These are phyloP conservation scores for Ceyx cyanopectus DNA, from an alignment of 2,113 vertebrate genomes.

Conservation along the genomic window DNA sequence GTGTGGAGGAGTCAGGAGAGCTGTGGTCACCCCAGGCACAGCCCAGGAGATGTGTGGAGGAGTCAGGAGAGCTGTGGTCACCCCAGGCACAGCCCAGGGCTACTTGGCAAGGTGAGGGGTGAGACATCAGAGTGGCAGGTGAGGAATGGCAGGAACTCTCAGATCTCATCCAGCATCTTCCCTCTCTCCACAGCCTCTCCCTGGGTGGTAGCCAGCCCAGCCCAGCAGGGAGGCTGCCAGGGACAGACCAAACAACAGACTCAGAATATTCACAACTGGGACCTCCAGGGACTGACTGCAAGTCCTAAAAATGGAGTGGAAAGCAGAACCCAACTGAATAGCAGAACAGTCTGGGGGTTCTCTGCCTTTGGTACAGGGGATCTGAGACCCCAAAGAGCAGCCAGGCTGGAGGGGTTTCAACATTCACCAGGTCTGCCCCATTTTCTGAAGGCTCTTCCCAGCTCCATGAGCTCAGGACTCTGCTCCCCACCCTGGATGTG, in stretches of 20 bases:
- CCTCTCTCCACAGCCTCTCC: not conserved
- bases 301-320: not conserved
- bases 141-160: not conserved
- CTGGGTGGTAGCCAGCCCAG: not conserved
- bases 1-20: not conserved
- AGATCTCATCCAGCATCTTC: not conserved
- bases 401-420: not conserved
- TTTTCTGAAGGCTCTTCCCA: not conserved
- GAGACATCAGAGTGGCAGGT: not conserved
- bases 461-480: not conserved
- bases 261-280: fast-evolving
- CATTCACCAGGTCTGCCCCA: not conserved
- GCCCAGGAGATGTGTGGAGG: not conserved
- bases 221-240: not conserved
- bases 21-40: not conserved
- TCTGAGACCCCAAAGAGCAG: not conserved
- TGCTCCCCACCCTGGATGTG: not conserved
- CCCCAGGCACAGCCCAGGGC: not conserved
- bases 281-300: not conserved
- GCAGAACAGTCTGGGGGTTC: not conserved
- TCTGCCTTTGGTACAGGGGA: not conserved
- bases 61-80: too few species aligned
- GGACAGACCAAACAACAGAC: not conserved
- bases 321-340: not conserved
- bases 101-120: not conserved